A percentile compares a stretch with the other conserved stretches of the same genome.
These are phyloP conservation scores for Chamaetylas fuelleborni DNA, from an alignment of 2,113 vertebrate species.

Conservation along the genomic window DNA sequence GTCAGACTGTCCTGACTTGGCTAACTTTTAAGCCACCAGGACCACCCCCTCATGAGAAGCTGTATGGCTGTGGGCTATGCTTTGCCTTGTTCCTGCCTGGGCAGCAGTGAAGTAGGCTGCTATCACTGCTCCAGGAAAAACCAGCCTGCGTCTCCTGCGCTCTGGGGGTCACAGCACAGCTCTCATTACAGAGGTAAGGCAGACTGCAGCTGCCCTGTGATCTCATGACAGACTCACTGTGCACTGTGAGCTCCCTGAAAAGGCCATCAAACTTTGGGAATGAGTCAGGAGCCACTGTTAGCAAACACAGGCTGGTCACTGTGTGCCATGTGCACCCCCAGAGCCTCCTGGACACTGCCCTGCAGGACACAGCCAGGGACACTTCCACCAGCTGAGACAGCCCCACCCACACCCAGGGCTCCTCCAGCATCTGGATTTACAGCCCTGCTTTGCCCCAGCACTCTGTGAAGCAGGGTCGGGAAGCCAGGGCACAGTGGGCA, in stretches of 20 bases:
- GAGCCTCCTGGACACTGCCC: neutral
- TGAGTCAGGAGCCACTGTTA: neutral
- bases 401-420: neutral
- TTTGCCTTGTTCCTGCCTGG: neutral
- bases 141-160: neutral
- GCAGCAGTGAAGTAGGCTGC: conserved; percentile 15
- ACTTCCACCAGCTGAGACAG: neutral
- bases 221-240: neutral
- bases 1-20: conserved; percentile 41
- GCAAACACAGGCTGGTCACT: neutral
- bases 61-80: neutral
- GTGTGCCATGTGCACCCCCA: fast-evolving
- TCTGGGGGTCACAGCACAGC: neutral
- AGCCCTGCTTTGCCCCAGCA: neutral
- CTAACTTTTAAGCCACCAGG: conserved; percentile 11
- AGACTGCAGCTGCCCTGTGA: neutral
- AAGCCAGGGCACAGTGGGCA: neutral
- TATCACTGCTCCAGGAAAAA: conserved; percentile 8
- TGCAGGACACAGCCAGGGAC: neutral
- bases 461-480: neutral
- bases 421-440: neutral
- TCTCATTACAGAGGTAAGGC: neutral
- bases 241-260: neutral
- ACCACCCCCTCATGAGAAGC: conserved; percentile 48
- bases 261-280: neutral